Base-by-base conservation (phyloP, 2,797 vertebrate species). In the Pampus argenteus region DNA sequence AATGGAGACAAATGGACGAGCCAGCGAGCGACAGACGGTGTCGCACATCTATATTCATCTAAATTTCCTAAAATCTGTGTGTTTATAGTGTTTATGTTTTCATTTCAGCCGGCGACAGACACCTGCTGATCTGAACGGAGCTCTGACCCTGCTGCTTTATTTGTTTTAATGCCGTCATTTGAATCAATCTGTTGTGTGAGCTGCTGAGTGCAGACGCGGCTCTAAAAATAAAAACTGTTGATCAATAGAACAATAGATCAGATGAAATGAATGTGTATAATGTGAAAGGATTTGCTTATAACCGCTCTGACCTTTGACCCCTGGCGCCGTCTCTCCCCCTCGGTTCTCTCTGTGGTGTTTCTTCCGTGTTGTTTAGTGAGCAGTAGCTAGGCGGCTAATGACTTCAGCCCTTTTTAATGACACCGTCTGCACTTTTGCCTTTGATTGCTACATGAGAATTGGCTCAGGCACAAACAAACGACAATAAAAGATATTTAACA, bases 1-100 rank as follows among this genome's bases (percentile, higher is more conserved):
- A 92, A 93, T 93, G 89, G 91, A 93, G 91, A 93, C 89, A 90
- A 93, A 93, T 92, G 90, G 86, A 90, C 74, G 71, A 81, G 76
- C 56, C 58, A 17, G 72, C 59, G 60, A 66, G 79, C 74, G 62
- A 87, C 91, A 92, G 92, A 91, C 79, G 83, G 88, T 80, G 76
- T 59, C 18, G 69, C 84, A 77, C 83, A 84, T 89, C 79, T 85
- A 86, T 82, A 85, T 88, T 85, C 79, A 89, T 89, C 79, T 72
- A 58, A n/a, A 64, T 81, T 56, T 61, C 31, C 66, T n/a, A 15
- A 74, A 76, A 74, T 64, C 18, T 63, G 22, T 66, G 51, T 71
- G 34, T 79, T 81, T 59, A 47, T 62, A 11, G 63, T 42, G 68
- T 71, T 84, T 66, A 58, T 73, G 64, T 66, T 11, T 64, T 60